A percentile compares a stretch with the other conserved stretches of the same genome.
These are phyloP conservation scores for Stenoptilia bipunctidactyla DNA, from an alignment of 2,888 invertebrate genomes.

Conservation along the genomic window DNA sequence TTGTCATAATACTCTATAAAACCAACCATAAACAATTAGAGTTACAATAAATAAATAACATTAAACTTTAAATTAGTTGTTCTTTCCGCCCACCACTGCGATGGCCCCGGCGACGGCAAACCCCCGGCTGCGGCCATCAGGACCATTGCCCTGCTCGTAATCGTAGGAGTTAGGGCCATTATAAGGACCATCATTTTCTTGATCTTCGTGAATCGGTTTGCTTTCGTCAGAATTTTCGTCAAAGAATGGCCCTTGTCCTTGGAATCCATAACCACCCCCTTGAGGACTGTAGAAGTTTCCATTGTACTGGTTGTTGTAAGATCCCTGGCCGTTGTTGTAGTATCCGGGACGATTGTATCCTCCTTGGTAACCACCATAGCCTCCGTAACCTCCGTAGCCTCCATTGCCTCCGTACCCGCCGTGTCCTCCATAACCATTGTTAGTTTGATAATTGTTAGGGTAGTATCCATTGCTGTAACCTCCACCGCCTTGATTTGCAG, in stretches of 20 bases:
- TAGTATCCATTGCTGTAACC: slow-evolving; percentile 33
- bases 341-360: slow-evolving; percentile 27
- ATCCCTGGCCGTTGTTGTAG: slow-evolving; percentile 37
- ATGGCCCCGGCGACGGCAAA: slow-evolving; percentile 14
- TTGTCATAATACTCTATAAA: too few species aligned
- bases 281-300: slow-evolving; percentile 41
- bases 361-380: slow-evolving; percentile 24
- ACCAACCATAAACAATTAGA: too few species aligned
- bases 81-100: slow-evolving; percentile 6
- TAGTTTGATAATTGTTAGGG: slow-evolving; percentile 39
- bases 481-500: slow-evolving; percentile 42
- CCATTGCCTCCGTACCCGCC: slow-evolving; percentile 13
- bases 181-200: slow-evolving; percentile 24
- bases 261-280: slow-evolving; percentile 26
- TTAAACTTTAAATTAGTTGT: background rate
- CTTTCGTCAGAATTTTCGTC: slow-evolving; percentile 18
- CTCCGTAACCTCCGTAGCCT: slow-evolving; percentile 12
- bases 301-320: slow-evolving; percentile 49
- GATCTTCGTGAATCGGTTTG: slow-evolving; percentile 19
- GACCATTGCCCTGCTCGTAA: background rate
- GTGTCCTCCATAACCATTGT: slow-evolving; percentile 19
- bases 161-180: slow-evolving; percentile 12
- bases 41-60: too few species aligned
- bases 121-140: background rate
- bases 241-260: slow-evolving; percentile 25